These are phyloP conservation scores for Tyrannus savana DNA, from an alignment of 2,113 vertebrate genomes.

Conservation along the genomic window DNA sequence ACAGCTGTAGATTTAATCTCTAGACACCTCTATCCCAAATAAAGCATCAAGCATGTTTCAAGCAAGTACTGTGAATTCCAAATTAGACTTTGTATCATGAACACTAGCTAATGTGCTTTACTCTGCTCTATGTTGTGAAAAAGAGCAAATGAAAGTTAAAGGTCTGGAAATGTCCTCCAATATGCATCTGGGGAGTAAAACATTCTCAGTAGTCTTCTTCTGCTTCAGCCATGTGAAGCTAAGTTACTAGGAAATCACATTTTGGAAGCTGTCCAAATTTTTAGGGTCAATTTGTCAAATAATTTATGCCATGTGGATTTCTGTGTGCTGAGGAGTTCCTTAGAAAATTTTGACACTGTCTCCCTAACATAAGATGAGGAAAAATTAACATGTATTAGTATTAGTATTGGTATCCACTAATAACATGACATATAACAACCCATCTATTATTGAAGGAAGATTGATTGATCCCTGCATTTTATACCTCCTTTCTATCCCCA, in stretches of 20 bases:
- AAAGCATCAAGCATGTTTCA: slow-evolving; percentile 21
- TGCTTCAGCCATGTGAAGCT: background rate
- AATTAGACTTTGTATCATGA: background rate
- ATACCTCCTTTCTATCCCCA: background rate
- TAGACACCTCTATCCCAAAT: background rate
- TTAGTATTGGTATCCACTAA: background rate
- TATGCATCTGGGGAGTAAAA: background rate
- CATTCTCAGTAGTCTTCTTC: background rate
- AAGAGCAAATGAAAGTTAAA: slow-evolving; percentile 12
- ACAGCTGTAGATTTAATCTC: slow-evolving; percentile 9
- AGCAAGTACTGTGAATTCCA: background rate
- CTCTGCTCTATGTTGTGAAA: background rate
- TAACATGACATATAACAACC: background rate
- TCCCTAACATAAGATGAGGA: background rate
- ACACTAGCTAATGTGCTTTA: background rate
- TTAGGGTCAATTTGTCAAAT: background rate
- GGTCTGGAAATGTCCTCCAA: background rate
- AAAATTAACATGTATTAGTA: background rate
- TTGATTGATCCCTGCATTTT: background rate
- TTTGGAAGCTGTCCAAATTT: background rate
- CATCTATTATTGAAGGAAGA: background rate
- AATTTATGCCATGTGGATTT: background rate
- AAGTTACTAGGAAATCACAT: background rate
- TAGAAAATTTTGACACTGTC: background rate
- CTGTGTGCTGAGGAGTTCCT: background rate